Evolutionary conservation across 2,113 vertebrate species (phyloP), one percentile per base, ranked within the genome.

Genomic region (Solea solea): DNA sequence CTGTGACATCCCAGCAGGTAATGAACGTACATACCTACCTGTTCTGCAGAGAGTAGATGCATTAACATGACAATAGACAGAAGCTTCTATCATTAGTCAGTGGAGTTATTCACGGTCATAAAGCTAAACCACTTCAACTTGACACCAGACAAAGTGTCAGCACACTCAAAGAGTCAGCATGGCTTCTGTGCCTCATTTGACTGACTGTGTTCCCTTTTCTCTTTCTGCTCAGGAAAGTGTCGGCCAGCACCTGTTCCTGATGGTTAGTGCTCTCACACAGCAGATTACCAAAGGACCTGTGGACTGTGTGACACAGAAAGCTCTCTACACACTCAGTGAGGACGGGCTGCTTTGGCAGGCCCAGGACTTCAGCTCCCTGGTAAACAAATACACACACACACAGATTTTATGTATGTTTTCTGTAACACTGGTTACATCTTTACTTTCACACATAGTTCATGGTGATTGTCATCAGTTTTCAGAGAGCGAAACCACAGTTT

Each of bases 261-360:
- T 98, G 80, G 95, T 98, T 81, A 95, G 95, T 14, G 96, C 96
- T 8, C 86, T 99, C 82, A 95, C 93, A 54, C 96, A 98, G 89
- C 96, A 96, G 87, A 98, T 95, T 49, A 94, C 94, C 63, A 96
- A 96, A 91, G 97, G 97, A 2, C 98, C 98, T 0, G 96, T 98
- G 34, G 98, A 99, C 0, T 94, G 94, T 0, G 95, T 98, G 78
- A 97, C 96, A 1, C 96, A 94, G 85, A 99, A 96, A 85, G 96
- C 98, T 3, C 91, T 98, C 34, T 96, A 98, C 90, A 99, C 97
- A 0, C 95, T 99, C 12, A 99, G 95, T 0, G 98, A 99, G 85
- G 96, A 99, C 92, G 98, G 96, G 96, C 93, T 99, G 71, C 91
- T 99, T 79, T 98, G 96, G 95, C 96, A 98, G 92, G 95, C 96